These are phyloP conservation scores for Ostrea edulis DNA, from an alignment of 1,140 invertebrate genomes.

Conservation along the genomic window DNA sequence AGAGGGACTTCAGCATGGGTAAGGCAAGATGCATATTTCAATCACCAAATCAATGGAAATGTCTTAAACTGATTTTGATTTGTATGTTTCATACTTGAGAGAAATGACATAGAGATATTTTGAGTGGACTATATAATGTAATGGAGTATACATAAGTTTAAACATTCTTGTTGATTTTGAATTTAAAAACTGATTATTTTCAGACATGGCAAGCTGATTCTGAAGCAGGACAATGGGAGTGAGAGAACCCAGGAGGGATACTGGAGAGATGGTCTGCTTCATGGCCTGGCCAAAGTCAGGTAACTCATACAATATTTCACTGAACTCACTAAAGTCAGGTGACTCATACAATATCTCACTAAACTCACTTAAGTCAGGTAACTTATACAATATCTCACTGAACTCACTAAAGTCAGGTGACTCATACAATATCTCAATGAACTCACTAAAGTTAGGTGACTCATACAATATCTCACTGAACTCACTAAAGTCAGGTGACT, in stretches of 20 bases:
- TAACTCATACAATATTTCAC: conserved; percentile 69
- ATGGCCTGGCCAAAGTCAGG: conserved; percentile 89
- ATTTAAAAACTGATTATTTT: conserved; percentile 42
- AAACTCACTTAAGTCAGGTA: background rate
- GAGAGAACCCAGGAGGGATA: conserved; percentile 86
- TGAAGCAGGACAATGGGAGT: conserved; percentile 65
- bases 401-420: background rate
- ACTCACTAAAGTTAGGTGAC: conserved; percentile 58
- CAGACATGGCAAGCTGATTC: conserved; percentile 74
- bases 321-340: background rate
- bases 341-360: background rate
- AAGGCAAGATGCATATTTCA: conserved; percentile 80
- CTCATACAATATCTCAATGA: background rate
- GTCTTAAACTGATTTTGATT: background rate
- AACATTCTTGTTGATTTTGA: no score
- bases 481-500: background rate
- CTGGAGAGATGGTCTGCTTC: conserved; percentile 91
- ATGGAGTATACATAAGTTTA: no score
- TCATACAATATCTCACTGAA: conserved; percentile 87
- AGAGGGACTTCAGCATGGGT: conserved; percentile 87
- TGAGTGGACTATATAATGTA: no score
- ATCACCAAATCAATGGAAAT: background rate
- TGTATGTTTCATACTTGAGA: background rate
- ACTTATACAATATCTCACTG: background rate
- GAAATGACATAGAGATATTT: background rate